Base-by-base conservation (phyloP, 35 echinoderm and acorn worm genomes). In the Lytechinus variegatus region DNA sequence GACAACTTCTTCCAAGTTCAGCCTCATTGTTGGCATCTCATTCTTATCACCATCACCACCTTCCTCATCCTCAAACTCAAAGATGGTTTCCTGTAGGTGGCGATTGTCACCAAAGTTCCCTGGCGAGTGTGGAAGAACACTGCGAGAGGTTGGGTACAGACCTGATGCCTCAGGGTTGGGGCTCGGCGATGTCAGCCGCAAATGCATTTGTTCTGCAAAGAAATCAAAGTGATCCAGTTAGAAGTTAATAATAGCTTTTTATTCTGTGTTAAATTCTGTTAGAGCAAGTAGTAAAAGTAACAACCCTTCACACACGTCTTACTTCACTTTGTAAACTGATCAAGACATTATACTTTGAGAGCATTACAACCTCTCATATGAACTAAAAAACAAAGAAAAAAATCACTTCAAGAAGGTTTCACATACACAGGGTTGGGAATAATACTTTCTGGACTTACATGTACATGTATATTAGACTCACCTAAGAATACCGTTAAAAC, bases 191-290 rank as follows among this genome's bases (percentile, higher is more conserved):
- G 91, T 96, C 21, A 95, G 86, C 27, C 95, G 54, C 24, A 96
- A 79, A 92, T 97, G 95, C 94, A 97, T 98, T 95, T 97, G 95
- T 54, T 99, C 98, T 99, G 95, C 6, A 86, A 89, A 54, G 54
- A 21, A 96, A 92, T 60, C 86, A 91, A 53, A 94, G 12, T 71
- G 2, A 55, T 87, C 27, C 44, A 24, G 6, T 1, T n/a, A 79
- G 6, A 19, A n/a, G 66, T 79, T 79, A 7, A 79, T 79, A 24
- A 24, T 24, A 79, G 21, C 19, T 79, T 79, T 79, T 16, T 5
- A 58, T 9, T 11, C 56, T 8, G 56, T 58, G 33, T 44, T 44
- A 44, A 44, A 44, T 44, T 44, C 33, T 1, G 33, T 44, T 44
- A 44, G 33, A 44, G 33, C 33, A 44, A 44, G 33, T 44, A 0